Evolutionary conservation across 2,888 invertebrate species (phyloP), one percentile per base, ranked within the genome.

Genomic region (Schizotus pectinicornis): DNA sequence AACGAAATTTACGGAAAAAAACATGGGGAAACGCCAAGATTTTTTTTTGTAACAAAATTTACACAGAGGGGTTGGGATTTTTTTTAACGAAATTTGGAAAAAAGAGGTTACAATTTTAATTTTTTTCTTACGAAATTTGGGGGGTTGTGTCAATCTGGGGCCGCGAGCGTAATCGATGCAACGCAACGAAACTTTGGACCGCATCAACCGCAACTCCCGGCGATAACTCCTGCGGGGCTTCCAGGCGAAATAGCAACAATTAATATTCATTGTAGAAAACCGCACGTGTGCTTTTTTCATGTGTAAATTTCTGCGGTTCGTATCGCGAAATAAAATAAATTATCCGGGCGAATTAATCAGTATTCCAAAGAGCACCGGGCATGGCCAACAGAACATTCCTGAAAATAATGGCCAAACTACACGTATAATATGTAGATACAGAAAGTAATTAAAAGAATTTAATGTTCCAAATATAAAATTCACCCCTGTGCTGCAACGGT

Each of bases 371-470:
- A 72, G 74, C 69, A 66, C 68, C 68, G 67, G 62, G 64, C 65
- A 65, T 67, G 67, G 62, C 66, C 59, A 68, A 68, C 69, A 67
- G 67, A 67, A 67, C 70, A 72, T 74, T 74, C 70, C 72, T 70
- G 68, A 74, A 77, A 76, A 76, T 77, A 77, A 77, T 74, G 76
- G 75, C 69, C 72, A 69, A 76, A 76, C 75, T 76, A 75, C 76
- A 76, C 75, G 74, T 75, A 76, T 77, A 76, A 76, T 75, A 77
- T 77, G 77, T 77, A 77, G 77, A 77, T 77, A 77, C 75, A 72
- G 74, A 75, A 76, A 74, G 78, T 77, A 77, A 78, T 78, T 78
- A 78, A 78, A 77, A 76, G 77, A 78, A 78, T 78, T 77, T 78
- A 77, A 78, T 78, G 78, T 77, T 74, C 75, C 75, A 77, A 75